Conservation (phyloP, 2,113 vertebrate genomes). For the Ahaetulla prasina region DNA sequence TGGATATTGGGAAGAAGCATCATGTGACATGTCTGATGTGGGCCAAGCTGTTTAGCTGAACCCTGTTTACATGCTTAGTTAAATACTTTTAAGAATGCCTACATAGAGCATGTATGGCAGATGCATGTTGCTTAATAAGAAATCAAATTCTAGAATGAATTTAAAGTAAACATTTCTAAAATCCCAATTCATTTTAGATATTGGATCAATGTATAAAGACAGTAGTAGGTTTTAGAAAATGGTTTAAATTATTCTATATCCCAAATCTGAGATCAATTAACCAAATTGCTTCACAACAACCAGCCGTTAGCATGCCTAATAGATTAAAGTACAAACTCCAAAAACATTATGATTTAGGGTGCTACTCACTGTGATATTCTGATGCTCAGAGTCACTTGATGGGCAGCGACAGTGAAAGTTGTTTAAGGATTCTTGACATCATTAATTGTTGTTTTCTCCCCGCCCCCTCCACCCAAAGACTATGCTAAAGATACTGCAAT, state of each 20-base stretch:
- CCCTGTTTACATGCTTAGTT: not conserved
- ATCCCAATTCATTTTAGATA: constrained; percentile 27
- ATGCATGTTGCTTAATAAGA: not conserved
- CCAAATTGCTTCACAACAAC: constrained; percentile 23
- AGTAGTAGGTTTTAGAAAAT: not conserved
- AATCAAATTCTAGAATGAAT: not conserved
- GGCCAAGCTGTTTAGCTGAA: not conserved
- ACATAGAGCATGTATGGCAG: not conserved
- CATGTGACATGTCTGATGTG: not conserved
- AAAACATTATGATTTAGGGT: constrained; percentile 43
- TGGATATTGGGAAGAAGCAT: not conserved
- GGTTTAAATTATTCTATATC: constrained; percentile 40
- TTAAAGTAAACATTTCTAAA: constrained; percentile 10
- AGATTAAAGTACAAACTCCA: constrained; percentile 49
- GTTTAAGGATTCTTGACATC: not conserved
- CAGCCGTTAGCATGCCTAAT: constrained; percentile 46
- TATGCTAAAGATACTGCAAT: not conserved
- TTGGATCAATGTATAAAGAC: constrained; percentile 31
- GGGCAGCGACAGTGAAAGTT: not conserved
- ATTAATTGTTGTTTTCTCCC: not conserved
- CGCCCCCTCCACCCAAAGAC: not conserved
- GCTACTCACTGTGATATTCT: constrained; percentile 16
- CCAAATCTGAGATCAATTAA: constrained; percentile 53
- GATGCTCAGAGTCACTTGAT: not conserved
- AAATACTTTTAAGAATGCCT: not conserved